Base-by-base conservation (phyloP, 2,888 invertebrate genomes). In the Ochlodes sylvanus region DNA sequence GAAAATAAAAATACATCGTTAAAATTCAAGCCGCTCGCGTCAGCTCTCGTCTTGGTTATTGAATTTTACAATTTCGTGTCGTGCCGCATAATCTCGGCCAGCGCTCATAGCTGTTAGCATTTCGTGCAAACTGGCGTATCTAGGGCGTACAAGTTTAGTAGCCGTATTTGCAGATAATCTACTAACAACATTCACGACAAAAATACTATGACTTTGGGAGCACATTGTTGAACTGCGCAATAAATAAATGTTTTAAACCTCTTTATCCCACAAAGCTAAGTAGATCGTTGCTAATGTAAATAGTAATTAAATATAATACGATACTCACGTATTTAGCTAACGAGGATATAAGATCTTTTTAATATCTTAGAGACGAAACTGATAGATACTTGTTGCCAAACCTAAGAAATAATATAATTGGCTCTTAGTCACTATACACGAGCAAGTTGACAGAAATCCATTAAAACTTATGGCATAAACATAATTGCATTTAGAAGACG, bases 91-190 rank as follows among this genome's bases (percentile, higher is more conserved):
- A 69, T 68, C 79, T 79, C 79, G 82, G 79, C 77, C 82, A 72
- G 75, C 78, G 79, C 75, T 79, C 80, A 81, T 80, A 72, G 75
- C 80, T 78, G 76, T n/a, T 79, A 84, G 81, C 76, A 83, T 84
- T 87, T 84, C 80, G 82, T 86, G 85, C 82, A 85, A 87, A 86
- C 85, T 83, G 76, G 75, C 73, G 73, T 71, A 88, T 83, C 80
- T 83, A 74, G 86, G 83, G 75, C 84, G 81, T 76, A 72, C 77
- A 72, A 76, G 74, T 75, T 76, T 73, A 41, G 58, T 41, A 27
- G 57, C 19, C 32, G 55, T 55, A 58, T 58, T 65, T 50, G 15
- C 50, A 57, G 58, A 41, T 58, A 52, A 58, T 65, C 21, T 58
- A 65, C 56, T 38, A 58, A 63, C 55, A 17, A 64, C 57, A 34